Base-by-base conservation (phyloP, 2,888 invertebrate species). In the Pseudoips prasinana region DNA sequence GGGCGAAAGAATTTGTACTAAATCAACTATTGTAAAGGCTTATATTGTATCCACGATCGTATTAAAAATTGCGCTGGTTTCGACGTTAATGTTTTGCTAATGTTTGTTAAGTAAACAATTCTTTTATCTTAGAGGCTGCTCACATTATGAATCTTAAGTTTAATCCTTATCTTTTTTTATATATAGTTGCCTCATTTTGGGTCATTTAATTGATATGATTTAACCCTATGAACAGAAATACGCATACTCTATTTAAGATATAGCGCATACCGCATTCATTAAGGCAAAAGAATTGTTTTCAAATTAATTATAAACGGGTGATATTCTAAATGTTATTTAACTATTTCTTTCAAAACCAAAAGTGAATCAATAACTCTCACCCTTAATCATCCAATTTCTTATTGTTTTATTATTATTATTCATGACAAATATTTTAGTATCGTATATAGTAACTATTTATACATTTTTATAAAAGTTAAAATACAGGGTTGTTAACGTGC, bases 1-100 rank as follows among this genome's bases (percentile, higher is more conserved):
- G 58, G 59, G 42, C 58, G 44, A 39, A 43, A 42, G 25, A 48
- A 46, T 48, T 51, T 57, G 45, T 61, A 58, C 38, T 53, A 26
- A 42, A 39, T 33, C 37, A 43, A 32, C 27, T 37, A 39, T 36
- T 8, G 23, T 29, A 23, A 25, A 25, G 41, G 39, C 41, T 32
- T 34, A 26, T 25, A 39, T 44, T 30, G 25, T 46, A 40, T 40
- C 31, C 40, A 33, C 26, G 22, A 24, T 41, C 30, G 32, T 39
- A 29, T 34, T 20, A 44, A 33, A 37, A 26, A 30, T 18, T 33
- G 10, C 22, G 32, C 30, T 52, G 57, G 25, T 58, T 57, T 50
- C 46, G 53, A 56, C 47, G 48, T 58, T 38, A 17, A 23, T 4
- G 17, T 14, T 29, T 25, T 8, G n/a, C 23, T 8, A 5, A 18